Evolutionary conservation across 1,140 invertebrate genomes (phyloP), one percentile per base, ranked within the genome.

Genomic region (Sycophila sp.): DNA sequence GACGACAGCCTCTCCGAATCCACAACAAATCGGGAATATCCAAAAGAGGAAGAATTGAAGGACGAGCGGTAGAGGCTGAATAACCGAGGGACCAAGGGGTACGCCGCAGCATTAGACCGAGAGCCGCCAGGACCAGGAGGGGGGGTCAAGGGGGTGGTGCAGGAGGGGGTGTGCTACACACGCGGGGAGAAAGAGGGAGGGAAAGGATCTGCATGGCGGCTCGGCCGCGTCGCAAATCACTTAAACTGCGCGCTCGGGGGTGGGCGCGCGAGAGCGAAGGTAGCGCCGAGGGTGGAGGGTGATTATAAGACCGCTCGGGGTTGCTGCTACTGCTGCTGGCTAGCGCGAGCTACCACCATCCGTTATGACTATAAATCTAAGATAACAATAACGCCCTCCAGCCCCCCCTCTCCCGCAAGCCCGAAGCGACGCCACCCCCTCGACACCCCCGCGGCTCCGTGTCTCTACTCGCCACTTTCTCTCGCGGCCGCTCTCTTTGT

Each of bases 331-430:
- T 80, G 83, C 30, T 66, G 30, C 42, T 64, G 32, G 38, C 42
- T 59, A 70, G 17, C 30, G 78, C 81, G 79, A 81, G 83, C 80
- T 82, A 81, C 76, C 81, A 84, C 83, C 83, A 85, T 85, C 83
- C 84, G 82, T 85, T 86, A 85, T 85, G 83, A 85, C 83, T 86
- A 86, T 85, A 86, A 86, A 86, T 86, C 83, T 86, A 85, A 86
- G 83, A 86, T 86, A 86, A 86, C 84, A 86, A 85, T 85, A 86
- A 85, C 83, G 83, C 80, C 80, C 81, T 77, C 78, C 76, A 76
- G 76, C 71, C 66, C 74, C 75, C 73, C 42, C 51, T 49, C 70
- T 65, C 63, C 40, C 15, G 53, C 60, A 49, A 22, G 22, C 38
- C 71, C 69, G 26, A 7, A n/a, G n/a, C n/a, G n/a, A n/a, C n/a